Evolutionary conservation across 2,888 invertebrate genomes (phyloP).

Genomic region (Dynastes grantii): DNA sequence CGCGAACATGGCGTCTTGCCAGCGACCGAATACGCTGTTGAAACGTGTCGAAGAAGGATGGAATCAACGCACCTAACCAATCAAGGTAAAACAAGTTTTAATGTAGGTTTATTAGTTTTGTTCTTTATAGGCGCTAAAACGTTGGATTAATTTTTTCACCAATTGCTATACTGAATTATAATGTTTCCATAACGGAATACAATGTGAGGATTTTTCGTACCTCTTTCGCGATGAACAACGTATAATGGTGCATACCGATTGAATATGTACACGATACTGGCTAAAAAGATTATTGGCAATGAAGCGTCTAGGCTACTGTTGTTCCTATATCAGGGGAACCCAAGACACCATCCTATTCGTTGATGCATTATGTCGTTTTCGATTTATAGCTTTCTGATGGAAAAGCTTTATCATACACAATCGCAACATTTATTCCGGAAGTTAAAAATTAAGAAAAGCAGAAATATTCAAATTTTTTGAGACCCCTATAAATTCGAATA

Average conservation of each 20-base stretch:
- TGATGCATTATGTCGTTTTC: constrained; percentile 2
- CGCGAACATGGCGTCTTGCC: constrained; percentile 35
- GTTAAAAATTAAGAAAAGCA: too few species aligned
- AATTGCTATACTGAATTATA: neutral
- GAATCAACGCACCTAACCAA: constrained; percentile 5
- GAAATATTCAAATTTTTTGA: too few species aligned
- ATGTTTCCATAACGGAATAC: neutral
- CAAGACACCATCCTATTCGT: constrained; percentile 26
- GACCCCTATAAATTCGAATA: too few species aligned
- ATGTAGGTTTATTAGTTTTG: constrained; percentile 37
- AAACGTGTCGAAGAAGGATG: constrained; percentile 21
- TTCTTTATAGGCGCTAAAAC: constrained; percentile 13
- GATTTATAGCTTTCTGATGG: constrained; percentile 22
- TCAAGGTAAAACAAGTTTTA: constrained; percentile 43
- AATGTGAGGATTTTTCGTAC: neutral
- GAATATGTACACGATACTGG: constrained; percentile 49
- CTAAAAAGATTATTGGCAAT: constrained; percentile 48
- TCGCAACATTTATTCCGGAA: too few species aligned
- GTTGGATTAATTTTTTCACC: constrained; percentile 15
- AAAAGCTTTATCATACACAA: neutral
- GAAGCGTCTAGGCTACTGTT: constrained; percentile 40
- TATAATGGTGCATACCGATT: constrained; percentile 30
- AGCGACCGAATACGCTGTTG: neutral
- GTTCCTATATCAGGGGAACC: constrained; percentile 11
- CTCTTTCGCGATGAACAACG: neutral